These are phyloP conservation scores for Lagocephalus sceleratus DNA, from an alignment of 2,797 vertebrate species.

Conservation along the genomic window DNA sequence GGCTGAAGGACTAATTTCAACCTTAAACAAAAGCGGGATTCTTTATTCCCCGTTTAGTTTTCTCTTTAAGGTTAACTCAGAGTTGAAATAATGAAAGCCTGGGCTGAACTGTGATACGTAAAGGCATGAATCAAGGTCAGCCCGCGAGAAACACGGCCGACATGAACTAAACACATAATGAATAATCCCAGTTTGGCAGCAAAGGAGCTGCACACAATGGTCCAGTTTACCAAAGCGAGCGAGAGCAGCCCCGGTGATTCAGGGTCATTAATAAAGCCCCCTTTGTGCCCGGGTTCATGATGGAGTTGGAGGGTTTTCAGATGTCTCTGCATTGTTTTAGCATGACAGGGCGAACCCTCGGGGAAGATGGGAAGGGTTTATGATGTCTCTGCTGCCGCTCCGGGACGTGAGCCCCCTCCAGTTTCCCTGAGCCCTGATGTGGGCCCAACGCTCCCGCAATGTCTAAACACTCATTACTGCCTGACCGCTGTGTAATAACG, in stretches of 20 bases:
- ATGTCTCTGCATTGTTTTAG: conserved; percentile 49
- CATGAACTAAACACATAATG: conserved; percentile 53
- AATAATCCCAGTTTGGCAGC: conserved; percentile 42
- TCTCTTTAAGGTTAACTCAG: neutral
- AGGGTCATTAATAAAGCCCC: conserved; percentile 57
- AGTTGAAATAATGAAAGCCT: no score
- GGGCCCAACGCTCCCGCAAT: neutral
- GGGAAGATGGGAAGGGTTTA: neutral
- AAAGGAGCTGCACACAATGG: conserved; percentile 53
- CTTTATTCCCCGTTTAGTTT: conserved; percentile 8
- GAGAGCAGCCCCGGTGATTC: conserved; percentile 49
- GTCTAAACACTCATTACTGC: neutral
- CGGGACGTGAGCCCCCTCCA: neutral
- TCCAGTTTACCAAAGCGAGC: conserved; percentile 51
- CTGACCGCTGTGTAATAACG: neutral
- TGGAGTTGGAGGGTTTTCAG: conserved; percentile 51
- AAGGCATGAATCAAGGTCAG: conserved; percentile 34
- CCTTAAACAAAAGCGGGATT: conserved; percentile 17
- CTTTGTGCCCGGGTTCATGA: conserved; percentile 54
- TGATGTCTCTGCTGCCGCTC: no score
- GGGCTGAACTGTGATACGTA: neutral
- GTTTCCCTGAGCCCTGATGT: neutral
- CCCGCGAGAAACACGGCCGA: conserved; percentile 43
- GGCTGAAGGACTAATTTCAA: conserved; percentile 20
- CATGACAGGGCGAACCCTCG: conserved; percentile 31